Percentiles rank a stretch among this genome's conserved stretches.
Evolutionary conservation across 2,113 vertebrate genomes (phyloP).

Genomic region (Arothron firmamentum): DNA sequence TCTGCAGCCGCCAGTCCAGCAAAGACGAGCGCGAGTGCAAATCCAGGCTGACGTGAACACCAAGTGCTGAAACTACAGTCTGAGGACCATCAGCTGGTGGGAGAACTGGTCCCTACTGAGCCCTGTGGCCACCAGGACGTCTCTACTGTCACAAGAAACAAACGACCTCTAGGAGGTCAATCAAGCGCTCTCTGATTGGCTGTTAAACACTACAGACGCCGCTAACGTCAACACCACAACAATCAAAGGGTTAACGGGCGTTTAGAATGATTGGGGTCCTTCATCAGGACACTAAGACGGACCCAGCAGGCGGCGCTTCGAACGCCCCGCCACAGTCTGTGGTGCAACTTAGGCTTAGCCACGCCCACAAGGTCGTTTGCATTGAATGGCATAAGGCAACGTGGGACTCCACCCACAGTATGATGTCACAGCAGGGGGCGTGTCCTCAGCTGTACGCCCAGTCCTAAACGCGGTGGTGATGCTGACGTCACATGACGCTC

Average conservation of each 20-base stretch:
- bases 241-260: constrained; percentile 56
- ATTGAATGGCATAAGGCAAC: constrained; percentile 87
- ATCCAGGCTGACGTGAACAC: constrained; percentile 82
- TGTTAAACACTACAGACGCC: constrained; percentile 32
- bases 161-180: constrained; percentile 4
- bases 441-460: background rate
- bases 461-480: background rate
- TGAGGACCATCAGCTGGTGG: constrained; percentile 3
- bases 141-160: constrained; percentile 50
- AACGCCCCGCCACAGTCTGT: constrained; percentile 41
- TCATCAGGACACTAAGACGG: constrained; percentile 43
- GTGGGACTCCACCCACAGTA: constrained; percentile 19
- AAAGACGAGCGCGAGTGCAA: constrained; percentile 78
- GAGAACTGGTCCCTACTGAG: constrained; percentile 27
- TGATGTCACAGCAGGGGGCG: constrained; percentile 11
- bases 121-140: constrained; percentile 34
- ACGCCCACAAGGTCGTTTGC: constrained; percentile 81
- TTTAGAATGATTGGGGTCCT: constrained; percentile 68
- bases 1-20: constrained; percentile 56
- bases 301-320: constrained; percentile 32
- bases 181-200: constrained; percentile 45
- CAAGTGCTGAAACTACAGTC: background rate
- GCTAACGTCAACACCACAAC: too few species aligned
- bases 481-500: constrained; percentile 83
- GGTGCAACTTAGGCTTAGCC: constrained; percentile 49